Percentiles rank a stretch among this genome's conserved stretches.
Conservation (phyloP, 2,888 invertebrate genomes). For the Platerodrilus igneus region DNA sequence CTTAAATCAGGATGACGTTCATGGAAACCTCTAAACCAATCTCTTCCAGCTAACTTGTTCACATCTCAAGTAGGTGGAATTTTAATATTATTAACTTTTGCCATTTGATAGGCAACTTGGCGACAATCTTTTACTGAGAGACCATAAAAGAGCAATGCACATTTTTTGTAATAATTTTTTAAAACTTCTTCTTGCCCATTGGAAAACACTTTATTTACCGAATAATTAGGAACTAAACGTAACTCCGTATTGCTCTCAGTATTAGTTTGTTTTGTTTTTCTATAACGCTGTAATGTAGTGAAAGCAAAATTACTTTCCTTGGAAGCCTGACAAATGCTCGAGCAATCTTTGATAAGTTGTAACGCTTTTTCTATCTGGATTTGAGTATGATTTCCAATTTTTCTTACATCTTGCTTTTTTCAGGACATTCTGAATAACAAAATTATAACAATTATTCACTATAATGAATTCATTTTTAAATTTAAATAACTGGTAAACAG, state of each 20-base stretch:
- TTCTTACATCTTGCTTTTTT: too few species aligned
- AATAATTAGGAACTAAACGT: conserved; percentile 3
- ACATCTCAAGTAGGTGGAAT: conserved; percentile 21
- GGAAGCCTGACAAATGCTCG: conserved; percentile 4
- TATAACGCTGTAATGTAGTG: conserved; percentile 6
- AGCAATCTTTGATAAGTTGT: too few species aligned
- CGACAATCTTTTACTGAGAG: conserved; percentile 5
- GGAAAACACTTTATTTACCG: conserved; percentile 2
- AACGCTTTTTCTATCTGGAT: too few species aligned
- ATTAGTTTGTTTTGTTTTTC: background rate
- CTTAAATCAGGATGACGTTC: conserved; percentile 19
- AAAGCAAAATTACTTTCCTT: background rate
- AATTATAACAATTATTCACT: too few species aligned
- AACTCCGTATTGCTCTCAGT: too few species aligned
- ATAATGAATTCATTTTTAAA: too few species aligned
- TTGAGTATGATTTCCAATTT: too few species aligned
- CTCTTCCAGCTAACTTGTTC: conserved; percentile 15
- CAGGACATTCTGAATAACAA: too few species aligned
- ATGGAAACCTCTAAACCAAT: conserved; percentile 12
- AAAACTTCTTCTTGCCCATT: conserved; percentile 4
- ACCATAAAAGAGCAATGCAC: conserved; percentile 9
- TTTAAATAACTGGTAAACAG: too few species aligned
- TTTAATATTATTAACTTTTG: conserved; percentile 19
- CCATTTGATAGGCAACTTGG: conserved; percentile 25
- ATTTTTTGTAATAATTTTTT: conserved; percentile 10